Evolutionary conservation across 2,113 vertebrate species (phyloP).

Genomic region (Pheucticus melanocephalus): DNA sequence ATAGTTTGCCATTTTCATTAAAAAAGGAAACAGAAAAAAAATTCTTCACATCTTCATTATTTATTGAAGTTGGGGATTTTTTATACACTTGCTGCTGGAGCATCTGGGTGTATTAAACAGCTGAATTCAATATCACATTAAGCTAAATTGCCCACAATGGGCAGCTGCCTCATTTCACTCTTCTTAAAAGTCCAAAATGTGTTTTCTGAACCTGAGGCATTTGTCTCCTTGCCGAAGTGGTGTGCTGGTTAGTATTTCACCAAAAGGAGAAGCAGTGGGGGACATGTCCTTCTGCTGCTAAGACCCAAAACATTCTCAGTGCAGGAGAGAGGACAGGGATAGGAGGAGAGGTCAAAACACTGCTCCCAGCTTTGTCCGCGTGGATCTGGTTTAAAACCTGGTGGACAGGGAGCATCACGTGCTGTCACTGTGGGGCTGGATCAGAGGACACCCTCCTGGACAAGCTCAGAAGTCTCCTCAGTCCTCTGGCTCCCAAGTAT

Average conservation of each 20-base stretch:
- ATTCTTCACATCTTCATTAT: neutral
- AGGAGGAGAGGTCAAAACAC: neutral
- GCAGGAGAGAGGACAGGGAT: neutral
- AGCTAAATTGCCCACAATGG: slow-evolving; percentile 34
- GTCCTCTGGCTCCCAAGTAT: neutral
- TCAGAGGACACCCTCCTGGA: accelerated
- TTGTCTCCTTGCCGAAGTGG: neutral
- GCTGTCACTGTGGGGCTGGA: neutral
- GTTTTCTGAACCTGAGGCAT: neutral
- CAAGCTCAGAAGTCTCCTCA: neutral
- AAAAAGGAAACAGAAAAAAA: neutral
- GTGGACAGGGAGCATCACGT: accelerated
- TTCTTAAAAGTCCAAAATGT: neutral
- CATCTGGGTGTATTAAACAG: slow-evolving; percentile 44
- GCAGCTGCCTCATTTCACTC: slow-evolving; percentile 17
- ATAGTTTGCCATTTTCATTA: slow-evolving; percentile 32
- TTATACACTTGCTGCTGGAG: slow-evolving; percentile 20
- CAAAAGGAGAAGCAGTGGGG: accelerated
- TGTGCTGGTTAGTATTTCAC: neutral
- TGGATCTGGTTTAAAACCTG: neutral
- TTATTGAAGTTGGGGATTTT: slow-evolving; percentile 2
- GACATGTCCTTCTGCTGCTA: neutral
- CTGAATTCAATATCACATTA: slow-evolving; percentile 30
- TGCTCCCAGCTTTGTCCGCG: neutral
- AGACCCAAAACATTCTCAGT: neutral